These are phyloP conservation scores for Eurytoma adleriae DNA, from an alignment of 2,888 invertebrate genomes.

Conservation along the genomic window DNA sequence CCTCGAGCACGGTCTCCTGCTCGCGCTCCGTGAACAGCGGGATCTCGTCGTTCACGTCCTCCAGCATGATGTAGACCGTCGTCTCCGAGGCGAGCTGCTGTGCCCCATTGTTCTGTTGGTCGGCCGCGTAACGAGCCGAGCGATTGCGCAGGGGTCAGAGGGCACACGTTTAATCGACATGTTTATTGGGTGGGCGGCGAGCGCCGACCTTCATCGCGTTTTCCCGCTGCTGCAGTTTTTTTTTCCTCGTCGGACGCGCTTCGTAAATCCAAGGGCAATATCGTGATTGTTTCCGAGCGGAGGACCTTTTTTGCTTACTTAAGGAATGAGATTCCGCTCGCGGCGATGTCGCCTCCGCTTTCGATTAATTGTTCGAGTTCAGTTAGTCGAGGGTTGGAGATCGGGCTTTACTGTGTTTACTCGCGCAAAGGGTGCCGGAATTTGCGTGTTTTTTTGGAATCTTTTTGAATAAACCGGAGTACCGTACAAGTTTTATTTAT, in stretches of 20 bases:
- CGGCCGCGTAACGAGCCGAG: not conserved
- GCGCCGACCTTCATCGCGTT: constrained; percentile 5
- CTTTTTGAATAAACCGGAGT: not conserved
- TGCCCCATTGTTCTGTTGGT: constrained; percentile 92
- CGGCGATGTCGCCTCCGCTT: too few species aligned
- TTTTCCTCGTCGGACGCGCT: not conserved
- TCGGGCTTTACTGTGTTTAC: not conserved
- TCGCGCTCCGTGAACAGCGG: constrained; percentile 96
- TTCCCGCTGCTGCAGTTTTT: constrained; percentile 11
- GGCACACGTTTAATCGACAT: not conserved
- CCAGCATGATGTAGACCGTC: constrained; percentile 93
- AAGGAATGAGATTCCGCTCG: too few species aligned
- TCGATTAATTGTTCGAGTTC: not conserved
- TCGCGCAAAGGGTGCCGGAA: not conserved
- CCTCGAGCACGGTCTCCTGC: constrained; percentile 96
- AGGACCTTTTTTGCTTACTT: too few species aligned
- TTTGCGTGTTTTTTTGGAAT: not conserved
- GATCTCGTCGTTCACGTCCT: constrained; percentile 98
- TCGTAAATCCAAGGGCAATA: constrained; percentile 3
- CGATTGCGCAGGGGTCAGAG: not conserved
- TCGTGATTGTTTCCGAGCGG: not conserved
- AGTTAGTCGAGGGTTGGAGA: too few species aligned
- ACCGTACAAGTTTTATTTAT: too few species aligned
- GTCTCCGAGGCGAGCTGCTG: constrained; percentile 97
- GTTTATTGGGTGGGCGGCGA: not conserved